Conservation (phyloP, 2,888 invertebrate species). For the Netelia fuscicornis region DNA sequence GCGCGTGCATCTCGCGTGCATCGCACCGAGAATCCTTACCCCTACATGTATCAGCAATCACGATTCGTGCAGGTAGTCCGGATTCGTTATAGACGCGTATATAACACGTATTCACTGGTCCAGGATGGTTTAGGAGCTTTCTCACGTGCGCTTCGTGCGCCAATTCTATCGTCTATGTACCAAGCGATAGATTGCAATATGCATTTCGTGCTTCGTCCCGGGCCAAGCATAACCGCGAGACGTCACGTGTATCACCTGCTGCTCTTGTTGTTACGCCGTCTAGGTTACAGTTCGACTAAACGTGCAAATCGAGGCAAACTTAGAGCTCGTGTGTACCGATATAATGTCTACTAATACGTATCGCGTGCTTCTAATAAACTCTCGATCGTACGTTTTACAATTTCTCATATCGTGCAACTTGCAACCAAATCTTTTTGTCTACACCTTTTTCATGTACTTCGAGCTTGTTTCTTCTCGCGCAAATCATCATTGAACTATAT, state of each 20-base stretch:
- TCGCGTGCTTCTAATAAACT: conserved; percentile 49
- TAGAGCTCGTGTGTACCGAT: not conserved
- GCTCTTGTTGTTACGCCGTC: not conserved
- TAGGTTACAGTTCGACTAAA: conserved; percentile 2
- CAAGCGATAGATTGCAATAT: conserved; percentile 52
- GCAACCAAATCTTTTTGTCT: not conserved
- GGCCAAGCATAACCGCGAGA: conserved; percentile 41
- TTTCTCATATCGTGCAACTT: not conserved
- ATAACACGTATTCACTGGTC: conserved; percentile 60
- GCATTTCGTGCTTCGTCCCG: conserved; percentile 19
- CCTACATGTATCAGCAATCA: conserved; percentile 41
- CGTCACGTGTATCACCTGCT: conserved; percentile 54
- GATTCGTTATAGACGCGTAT: conserved; percentile 53
- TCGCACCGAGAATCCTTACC: conserved; percentile 26
- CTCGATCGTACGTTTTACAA: not conserved
- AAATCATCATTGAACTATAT: not conserved
- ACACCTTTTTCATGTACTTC: not conserved
- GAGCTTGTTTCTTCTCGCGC: not conserved
- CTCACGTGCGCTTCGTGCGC: not conserved
- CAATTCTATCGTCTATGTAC: conserved; percentile 22
- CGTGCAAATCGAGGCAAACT: conserved; percentile 12
- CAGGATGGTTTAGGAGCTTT: conserved; percentile 13
- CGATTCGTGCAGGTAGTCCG: conserved; percentile 54
- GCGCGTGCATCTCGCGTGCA: conserved; percentile 37
- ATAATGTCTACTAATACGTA: conserved; percentile 27